Evolutionary conservation across 2,113 vertebrate genomes (phyloP), one percentile per base, ranked within the genome.

Genomic region (Dryoscopus gambensis): DNA sequence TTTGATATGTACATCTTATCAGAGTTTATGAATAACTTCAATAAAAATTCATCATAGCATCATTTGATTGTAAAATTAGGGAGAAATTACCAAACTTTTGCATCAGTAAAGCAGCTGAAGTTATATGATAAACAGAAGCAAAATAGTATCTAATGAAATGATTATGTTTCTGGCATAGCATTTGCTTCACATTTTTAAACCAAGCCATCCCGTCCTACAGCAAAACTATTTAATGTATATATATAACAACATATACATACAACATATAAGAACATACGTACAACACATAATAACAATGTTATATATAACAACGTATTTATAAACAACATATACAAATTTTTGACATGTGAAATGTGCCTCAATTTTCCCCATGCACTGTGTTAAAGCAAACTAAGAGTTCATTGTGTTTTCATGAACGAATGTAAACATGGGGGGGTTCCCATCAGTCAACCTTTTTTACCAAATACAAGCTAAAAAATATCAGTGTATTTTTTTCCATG

Each of bases 141-240:
- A 91, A 94, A 93, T 71, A 87, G 63, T 88, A 95, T 59, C 55
- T 93, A 71, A 79, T 75, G 30, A 92, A 71, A 79, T 75, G 30
- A 92, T 89, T 64, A 12, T 78, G 50, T 93, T 94, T 94, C 74
- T 91, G 40, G 82, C 64, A 59, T 91, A 93, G 23, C 67, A 93
- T 91, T 85, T 97, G 59, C 89, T 75, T 88, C 69, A 46, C 13
- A 2, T 95, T 87, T 96, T 96, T 90, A 94, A 89, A 81, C 68
- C 69, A 76, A 96, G 71, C n/a, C 52, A 75, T 70, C 37, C 40
- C 86, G 74, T 89, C 69, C 82, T 85, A 90, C 57, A 96, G 55
- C 78, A 89, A 96, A 97, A 89, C 55, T 92, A 68, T 65, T 94
- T 89, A 91, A 93, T 80, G 52, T 74, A 21, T 73, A 63, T 30